Base-by-base conservation (phyloP, 2,888 invertebrate genomes). In the Diarsia brunnea region DNA sequence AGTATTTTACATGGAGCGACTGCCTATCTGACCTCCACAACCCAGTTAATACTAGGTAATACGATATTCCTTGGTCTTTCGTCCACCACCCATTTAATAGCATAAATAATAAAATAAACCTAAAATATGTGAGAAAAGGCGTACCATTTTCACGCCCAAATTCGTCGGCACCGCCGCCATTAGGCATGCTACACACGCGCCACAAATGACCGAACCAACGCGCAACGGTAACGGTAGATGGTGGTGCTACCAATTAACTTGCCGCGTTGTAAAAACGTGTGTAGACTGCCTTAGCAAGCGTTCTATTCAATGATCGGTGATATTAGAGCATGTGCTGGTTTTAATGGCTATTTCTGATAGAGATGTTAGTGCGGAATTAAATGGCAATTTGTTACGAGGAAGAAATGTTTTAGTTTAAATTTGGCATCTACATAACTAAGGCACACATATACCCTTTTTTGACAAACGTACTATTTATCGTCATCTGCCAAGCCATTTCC, bases 181-280 rank as follows among this genome's bases (percentile, higher is more conserved):
- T 89, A 91, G 86, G 88, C 80, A 93, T 90, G 88, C 91, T 47
- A 47, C 87, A 87, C 92, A 91, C 92, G 92, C 84, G 79, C 81
- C 77, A 72, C 85, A 88, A 92, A 91, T 90, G 92, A 85, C 89
- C 86, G 87, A 87, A 89, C 86, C 88, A 88, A n/a, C n/a, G n/a
- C n/a, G n/a, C n/a, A n/a, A 88, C 84, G 82, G 89, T 82, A 81
- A 78, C 86, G 88, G 79, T 84, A 84, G 85, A 77, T 84, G 85
- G 82, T 86, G 86, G 86, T 88, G 90, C 88, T 88, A 89, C 90
- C 92, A 92, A 92, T 92, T 92, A 92, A 90, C 91, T 91, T 88
- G 87, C 87, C 89, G 88, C 89, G 89, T 83, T 88, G 89, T 91
- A 89, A 91, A 91, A 89, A 90, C 92, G 92, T 93, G 92, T 90